Evolutionary conservation across 2,113 vertebrate genomes (phyloP).

Genomic region (Mixornis gularis): DNA sequence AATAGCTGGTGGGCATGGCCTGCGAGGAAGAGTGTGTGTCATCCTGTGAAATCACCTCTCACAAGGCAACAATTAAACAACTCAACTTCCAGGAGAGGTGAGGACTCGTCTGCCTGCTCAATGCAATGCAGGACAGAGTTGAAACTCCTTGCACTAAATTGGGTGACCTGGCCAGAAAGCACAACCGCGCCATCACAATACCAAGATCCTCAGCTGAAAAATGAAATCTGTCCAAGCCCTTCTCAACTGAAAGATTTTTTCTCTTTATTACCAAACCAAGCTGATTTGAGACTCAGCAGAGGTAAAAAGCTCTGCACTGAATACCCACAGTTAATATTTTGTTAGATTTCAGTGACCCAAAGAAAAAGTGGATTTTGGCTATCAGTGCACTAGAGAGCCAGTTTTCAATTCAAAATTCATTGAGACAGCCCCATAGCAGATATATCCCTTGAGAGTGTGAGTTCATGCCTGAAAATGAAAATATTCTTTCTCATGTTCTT

Average conservation of each 20-base stretch:
- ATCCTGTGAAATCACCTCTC: background rate
- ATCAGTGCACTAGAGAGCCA: background rate
- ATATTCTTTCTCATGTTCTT: background rate
- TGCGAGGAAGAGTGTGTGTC: background rate
- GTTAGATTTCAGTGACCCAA: background rate
- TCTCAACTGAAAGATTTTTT: background rate
- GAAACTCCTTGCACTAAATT: background rate
- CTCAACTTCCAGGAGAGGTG: background rate
- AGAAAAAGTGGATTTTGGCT: background rate
- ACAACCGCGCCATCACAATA: background rate
- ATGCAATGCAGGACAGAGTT: background rate
- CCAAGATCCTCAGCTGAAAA: background rate
- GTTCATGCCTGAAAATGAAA: background rate
- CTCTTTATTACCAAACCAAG: background rate
- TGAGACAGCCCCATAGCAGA: background rate
- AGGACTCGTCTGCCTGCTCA: background rate
- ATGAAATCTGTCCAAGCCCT: background rate
- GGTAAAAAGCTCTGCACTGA: background rate
- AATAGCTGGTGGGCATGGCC: background rate
- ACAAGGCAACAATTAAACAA: background rate
- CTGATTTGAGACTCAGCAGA: background rate
- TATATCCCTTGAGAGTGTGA: background rate
- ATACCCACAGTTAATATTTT: background rate
- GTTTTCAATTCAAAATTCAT: background rate
- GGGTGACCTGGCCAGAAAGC: background rate